Evolutionary conservation across 2,113 vertebrate species (phyloP).

Genomic region (Spheniscus mendiculus): DNA sequence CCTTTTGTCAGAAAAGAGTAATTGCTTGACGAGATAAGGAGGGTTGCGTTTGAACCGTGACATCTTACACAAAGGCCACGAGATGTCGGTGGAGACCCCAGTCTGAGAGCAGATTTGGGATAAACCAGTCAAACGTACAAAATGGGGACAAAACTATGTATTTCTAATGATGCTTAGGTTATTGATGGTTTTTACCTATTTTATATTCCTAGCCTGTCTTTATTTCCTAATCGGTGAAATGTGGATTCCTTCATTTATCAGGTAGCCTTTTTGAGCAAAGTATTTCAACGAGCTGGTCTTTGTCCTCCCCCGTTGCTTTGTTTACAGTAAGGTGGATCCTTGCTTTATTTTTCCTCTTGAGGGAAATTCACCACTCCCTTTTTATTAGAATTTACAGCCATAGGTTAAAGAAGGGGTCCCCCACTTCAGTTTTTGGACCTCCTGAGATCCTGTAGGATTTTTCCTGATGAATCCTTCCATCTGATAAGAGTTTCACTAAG

Average conservation of each 20-base stretch:
- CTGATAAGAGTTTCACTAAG: not conserved
- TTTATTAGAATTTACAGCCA: not conserved
- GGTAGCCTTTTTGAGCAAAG: not conserved
- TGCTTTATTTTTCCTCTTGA: not conserved
- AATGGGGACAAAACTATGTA: not conserved
- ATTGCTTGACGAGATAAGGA: not conserved
- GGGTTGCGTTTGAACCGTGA: not conserved
- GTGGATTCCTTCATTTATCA: not conserved
- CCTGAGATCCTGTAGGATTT: not conserved
- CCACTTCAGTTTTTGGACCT: not conserved
- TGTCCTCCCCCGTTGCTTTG: not conserved
- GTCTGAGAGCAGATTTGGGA: not conserved
- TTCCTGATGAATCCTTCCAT: not conserved
- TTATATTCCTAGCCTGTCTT: not conserved
- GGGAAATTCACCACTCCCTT: not conserved
- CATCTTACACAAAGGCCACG: not conserved
- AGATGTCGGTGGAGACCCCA: not conserved
- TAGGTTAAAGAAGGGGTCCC: not conserved
- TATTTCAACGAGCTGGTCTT: not conserved
- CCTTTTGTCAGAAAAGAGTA: not conserved
- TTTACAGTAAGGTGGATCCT: not conserved
- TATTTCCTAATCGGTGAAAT: not conserved
- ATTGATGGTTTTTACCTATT: not conserved
- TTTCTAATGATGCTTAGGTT: not conserved
- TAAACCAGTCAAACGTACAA: not conserved